Evolutionary conservation across 2,888 invertebrate species (phyloP), one percentile per base, ranked within the genome.

Genomic region (Gari tellinella): DNA sequence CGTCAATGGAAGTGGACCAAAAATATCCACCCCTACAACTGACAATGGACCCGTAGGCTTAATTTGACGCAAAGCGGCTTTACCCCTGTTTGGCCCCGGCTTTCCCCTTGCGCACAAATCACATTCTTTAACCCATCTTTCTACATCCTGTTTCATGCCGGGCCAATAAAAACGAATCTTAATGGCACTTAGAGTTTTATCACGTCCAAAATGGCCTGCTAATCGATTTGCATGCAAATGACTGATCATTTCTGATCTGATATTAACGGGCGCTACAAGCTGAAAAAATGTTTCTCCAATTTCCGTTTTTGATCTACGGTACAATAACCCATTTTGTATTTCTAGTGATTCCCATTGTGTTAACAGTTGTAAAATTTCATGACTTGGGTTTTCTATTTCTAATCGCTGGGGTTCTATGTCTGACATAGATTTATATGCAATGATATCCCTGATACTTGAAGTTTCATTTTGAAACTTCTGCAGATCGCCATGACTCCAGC

Each of bases 121-220:
- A 63, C 76, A 81, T n/a, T 60, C 17, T 17, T 45, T 25, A 45
- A 67, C 51, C 77, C 80, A 83, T 15, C 60, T 17, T 41, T 48
- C 48, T 23, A 80, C 49, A 23, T 73, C 74, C 15, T 48, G 49
- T 10, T 37, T 45, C 45, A 75, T 41, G 1, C 74, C 69, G 7
- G 72, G 64, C 81, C 81, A 82, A 49, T 68, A 81, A 43, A 73
- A 75, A 38, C 66, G 53, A 12, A 56, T 62, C 38, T 69, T 56
- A 8, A 80, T 41, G 15, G 55, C 56, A 15, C 40, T 55, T 1
- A 80, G n/a, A 12, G 81, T 82, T 41, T 58, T 64, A 19, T 80
- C 73, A 14, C 72, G 46, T n/a, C 78, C 82, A 19, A 78, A 64
- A 61, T 81, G 73, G 1, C 80, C 69, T n/a, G 62, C 76, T 10